Evolutionary conservation across 2,888 invertebrate species (phyloP).

Genomic region (Enoplolaimus lenunculus): DNA sequence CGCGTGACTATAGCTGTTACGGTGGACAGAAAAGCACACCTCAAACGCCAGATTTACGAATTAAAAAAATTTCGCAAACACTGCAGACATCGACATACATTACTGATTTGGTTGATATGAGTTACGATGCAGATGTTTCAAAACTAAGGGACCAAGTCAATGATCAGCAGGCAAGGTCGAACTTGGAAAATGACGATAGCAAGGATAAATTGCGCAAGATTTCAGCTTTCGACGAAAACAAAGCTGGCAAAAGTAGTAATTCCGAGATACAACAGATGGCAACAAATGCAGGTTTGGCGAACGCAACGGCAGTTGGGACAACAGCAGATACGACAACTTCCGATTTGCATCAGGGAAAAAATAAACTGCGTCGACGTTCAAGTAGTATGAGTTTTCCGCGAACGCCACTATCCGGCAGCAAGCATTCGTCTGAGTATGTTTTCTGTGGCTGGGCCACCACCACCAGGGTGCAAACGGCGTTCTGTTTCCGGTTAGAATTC

Average conservation of each 20-base stretch:
- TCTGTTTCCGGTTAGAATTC: no score
- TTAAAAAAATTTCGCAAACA: not conserved
- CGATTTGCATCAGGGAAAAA: not conserved
- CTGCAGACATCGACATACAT: not conserved
- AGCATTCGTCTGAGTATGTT: no score
- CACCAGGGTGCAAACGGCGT: no score
- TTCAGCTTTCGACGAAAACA: not conserved
- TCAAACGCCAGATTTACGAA: conserved; percentile 2
- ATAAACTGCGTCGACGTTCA: conserved; percentile 20
- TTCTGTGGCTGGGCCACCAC: no score
- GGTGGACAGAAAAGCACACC: conserved; percentile 5
- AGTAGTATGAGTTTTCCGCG: conserved; percentile 20
- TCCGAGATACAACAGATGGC: conserved; percentile 15
- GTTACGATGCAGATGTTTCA: not conserved
- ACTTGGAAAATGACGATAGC: not conserved
- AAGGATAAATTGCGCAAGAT: no score
- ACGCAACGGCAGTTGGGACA: not conserved
- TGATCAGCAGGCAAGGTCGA: no score
- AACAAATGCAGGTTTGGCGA: conserved; percentile 13
- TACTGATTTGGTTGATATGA: not conserved
- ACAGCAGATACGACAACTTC: not conserved
- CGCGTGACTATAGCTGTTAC: conserved; percentile 43
- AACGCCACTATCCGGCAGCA: no score
- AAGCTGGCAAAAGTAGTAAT: not conserved
- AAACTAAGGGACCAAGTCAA: not conserved